A percentile compares a stretch with the other conserved stretches of the same genome.
Conservation (phyloP, 2,113 vertebrate species). For the Lichenostomus cassidix region DNA sequence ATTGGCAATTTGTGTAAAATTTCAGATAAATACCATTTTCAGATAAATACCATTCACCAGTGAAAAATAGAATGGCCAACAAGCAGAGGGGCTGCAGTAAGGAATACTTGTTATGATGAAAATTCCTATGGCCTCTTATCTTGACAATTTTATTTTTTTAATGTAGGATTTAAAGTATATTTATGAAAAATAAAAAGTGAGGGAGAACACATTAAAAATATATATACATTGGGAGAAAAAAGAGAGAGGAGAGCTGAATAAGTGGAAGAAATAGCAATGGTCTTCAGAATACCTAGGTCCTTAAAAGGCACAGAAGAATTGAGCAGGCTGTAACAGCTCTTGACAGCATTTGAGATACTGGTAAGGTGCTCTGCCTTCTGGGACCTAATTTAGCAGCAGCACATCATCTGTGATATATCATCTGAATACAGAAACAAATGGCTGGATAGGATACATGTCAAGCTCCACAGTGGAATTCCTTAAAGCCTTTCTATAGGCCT, state of each 20-base stretch:
- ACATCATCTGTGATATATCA: not conserved
- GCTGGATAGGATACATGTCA: not conserved
- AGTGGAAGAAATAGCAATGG: not conserved
- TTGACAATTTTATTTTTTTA: not conserved
- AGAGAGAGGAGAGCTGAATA: not conserved
- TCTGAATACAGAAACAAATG: not conserved
- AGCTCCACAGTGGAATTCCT: not conserved
- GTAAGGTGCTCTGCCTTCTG: not conserved
- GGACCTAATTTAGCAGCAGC: not conserved
- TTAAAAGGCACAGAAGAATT: not conserved
- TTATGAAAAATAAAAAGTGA: not conserved
- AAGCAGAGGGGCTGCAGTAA: not conserved
- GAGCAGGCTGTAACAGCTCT: not conserved
- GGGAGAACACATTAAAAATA: not conserved
- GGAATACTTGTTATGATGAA: not conserved
- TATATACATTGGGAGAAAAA: not conserved
- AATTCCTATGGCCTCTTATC: not conserved
- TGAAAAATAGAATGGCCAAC: not conserved
- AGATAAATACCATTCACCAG: not conserved
- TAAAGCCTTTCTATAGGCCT: not conserved
- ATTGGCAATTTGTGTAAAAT: not conserved
- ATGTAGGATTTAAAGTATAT: not conserved
- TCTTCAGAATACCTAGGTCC: accelerated
- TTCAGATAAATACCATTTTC: not conserved
- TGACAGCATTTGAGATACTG: not conserved